Percentiles rank a stretch among this genome's conserved stretches.
These are phyloP conservation scores for Vulpes ferrilata DNA, from an alignment of 2,113 vertebrate species.

Conservation along the genomic window DNA sequence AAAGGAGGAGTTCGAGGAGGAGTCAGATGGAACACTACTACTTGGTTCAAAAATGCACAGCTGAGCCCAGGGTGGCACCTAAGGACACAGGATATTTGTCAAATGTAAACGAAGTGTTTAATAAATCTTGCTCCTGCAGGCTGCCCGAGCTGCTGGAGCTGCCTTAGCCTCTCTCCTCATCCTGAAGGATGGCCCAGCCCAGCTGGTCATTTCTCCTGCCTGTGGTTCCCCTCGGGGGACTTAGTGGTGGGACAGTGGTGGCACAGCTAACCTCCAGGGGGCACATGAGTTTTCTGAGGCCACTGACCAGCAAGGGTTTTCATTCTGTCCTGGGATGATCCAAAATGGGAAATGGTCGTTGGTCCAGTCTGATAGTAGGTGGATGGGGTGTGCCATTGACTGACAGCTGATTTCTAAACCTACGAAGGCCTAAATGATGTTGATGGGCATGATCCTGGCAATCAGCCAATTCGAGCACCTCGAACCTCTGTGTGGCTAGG, in stretches of 20 bases:
- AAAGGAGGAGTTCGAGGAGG: too few relatives aligned
- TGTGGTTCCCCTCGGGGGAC: not conserved
- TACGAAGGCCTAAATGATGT: not conserved
- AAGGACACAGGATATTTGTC: not conserved
- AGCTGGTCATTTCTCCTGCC: not conserved
- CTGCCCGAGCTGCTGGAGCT: fast-evolving
- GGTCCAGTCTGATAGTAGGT: not conserved
- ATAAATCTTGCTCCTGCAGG: not conserved
- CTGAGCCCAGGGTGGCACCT: not conserved
- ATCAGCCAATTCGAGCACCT: not conserved
- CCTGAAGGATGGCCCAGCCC: not conserved
- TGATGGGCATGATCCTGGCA: not conserved
- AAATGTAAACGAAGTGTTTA: fast-evolving
- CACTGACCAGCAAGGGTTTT: not conserved
- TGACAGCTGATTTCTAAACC: not conserved
- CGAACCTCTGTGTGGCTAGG: too few relatives aligned
- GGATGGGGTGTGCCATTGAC: not conserved
- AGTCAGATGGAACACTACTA: fast-evolving
- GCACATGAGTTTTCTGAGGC: not conserved
- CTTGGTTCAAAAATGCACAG: not conserved
- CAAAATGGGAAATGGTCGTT: not conserved
- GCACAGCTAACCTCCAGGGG: not conserved
- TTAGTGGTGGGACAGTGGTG: not conserved
- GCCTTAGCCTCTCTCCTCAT: not conserved
- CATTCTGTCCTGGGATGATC: not conserved